Percentiles rank a stretch among this genome's conserved stretches.
phyloP scores from a whole-genome alignment of 2,113 vertebrate species.

The Antechinus flavipes region DNA sequence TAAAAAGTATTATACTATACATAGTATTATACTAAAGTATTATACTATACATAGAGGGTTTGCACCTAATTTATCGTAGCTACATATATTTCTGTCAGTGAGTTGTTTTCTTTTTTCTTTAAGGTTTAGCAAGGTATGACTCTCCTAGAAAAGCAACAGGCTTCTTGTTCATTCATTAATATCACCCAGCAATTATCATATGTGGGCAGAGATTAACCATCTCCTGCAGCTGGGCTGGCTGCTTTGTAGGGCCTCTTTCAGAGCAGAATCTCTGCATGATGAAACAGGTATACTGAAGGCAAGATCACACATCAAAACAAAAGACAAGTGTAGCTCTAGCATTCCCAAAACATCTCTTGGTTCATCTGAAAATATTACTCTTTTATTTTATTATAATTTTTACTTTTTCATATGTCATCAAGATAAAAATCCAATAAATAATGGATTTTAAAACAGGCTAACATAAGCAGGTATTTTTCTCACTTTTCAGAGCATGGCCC shows the following conservation, averaged over 20 bases:
- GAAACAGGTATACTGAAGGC: constrained; percentile 9
- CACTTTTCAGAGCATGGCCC: not conserved
- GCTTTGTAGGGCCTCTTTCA: constrained; percentile 43
- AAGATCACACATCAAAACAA: not conserved
- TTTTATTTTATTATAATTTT: rapidly evolving
- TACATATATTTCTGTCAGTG: constrained; percentile 1
- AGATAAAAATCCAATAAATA: not conserved
- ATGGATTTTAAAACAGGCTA: constrained; percentile 35
- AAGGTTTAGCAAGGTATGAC: constrained; percentile 43
- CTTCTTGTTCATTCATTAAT: constrained; percentile 52
- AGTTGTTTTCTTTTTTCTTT: not conserved
- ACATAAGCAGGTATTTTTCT: constrained; percentile 5
- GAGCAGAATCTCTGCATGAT: not conserved
- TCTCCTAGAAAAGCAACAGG: constrained; percentile 67
- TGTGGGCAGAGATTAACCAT: constrained; percentile 42
- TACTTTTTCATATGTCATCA: constrained; percentile 11
- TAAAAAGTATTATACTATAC: not conserved
- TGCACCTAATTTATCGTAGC: not conserved
- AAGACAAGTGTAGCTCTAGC: not conserved
- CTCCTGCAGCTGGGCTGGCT: constrained; percentile 48
- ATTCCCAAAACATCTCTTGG: not conserved
- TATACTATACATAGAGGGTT: not conserved
- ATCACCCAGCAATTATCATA: constrained; percentile 34
- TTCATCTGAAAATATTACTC: constrained; percentile 12
- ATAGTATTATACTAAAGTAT: no score